A percentile compares a stretch with the other conserved stretches of the same genome.
phyloP scores from a whole-genome alignment of 2,797 vertebrate genomes.

The Clarias pachynema region DNA sequence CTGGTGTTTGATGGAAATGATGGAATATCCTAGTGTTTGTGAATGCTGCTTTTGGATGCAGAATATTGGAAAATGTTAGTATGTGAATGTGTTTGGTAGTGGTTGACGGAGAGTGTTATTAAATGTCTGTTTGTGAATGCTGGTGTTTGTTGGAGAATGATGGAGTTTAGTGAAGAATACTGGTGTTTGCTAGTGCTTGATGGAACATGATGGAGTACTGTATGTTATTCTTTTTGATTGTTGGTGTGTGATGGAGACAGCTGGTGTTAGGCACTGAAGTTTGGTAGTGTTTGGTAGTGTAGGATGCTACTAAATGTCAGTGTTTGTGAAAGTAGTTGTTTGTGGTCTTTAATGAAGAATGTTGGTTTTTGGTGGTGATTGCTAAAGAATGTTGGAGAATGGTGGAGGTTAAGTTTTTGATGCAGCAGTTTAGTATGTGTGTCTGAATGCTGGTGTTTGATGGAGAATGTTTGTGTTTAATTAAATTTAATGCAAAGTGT shows the following conservation, averaged over 20 bases:
- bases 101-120: neutral
- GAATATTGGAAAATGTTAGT: neutral
- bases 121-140: neutral
- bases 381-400: neutral
- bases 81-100: neutral
- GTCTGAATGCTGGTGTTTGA: neutral
- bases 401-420: neutral
- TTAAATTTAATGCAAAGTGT: no score
- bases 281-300: neutral
- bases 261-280: neutral
- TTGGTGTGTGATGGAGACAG: neutral
- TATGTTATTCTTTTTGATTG: neutral
- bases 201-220: neutral
- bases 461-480: no score
- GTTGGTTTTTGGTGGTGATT: no score
- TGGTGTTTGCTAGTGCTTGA: neutral
- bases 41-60: neutral
- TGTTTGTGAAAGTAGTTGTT: neutral
- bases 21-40: neutral
- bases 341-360: no score
- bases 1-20: neutral
- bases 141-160: neutral
- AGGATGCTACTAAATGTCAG: neutral
- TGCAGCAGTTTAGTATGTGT: no score
- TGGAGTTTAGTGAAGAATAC: neutral